Evolutionary conservation across 2,797 vertebrate species (phyloP).

Genomic region (Falco concolor): DNA sequence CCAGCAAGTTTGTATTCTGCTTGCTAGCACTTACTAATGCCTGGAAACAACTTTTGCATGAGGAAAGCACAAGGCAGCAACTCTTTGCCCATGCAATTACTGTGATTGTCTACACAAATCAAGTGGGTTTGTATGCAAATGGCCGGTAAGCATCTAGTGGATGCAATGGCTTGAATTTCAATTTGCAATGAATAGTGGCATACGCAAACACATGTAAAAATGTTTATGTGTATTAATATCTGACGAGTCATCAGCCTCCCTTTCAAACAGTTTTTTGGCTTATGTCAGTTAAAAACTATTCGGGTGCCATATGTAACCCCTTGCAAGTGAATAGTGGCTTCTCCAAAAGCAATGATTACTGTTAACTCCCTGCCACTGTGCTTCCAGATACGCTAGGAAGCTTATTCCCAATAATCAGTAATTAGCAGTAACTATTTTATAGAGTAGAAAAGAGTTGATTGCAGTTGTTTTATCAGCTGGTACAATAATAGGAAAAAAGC

Average conservation of each 20-base stretch:
- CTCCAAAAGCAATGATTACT: constrained; percentile 1
- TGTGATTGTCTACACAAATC: constrained; percentile 46
- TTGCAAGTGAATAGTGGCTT: constrained; percentile 15
- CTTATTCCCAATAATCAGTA: constrained; percentile 61
- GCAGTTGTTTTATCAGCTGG: constrained; percentile 59
- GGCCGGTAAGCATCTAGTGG: neutral
- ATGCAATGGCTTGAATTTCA: constrained; percentile 24
- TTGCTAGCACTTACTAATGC: neutral
- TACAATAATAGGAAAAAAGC: constrained; percentile 27
- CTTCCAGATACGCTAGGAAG: constrained; percentile 32
- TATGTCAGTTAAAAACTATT: neutral
- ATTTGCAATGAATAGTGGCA: neutral
- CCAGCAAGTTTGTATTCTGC: neutral
- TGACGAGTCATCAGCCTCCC: constrained; percentile 6
- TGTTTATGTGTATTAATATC: constrained; percentile 24
- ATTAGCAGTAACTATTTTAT: constrained; percentile 62
- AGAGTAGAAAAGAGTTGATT: constrained; percentile 67
- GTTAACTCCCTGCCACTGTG: neutral
- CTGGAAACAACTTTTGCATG: neutral
- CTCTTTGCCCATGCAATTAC: constrained; percentile 42
- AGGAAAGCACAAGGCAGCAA: neutral
- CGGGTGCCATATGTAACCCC: neutral
- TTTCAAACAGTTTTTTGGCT: constrained; percentile 19
- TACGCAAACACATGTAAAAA: neutral
- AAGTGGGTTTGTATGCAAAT: constrained; percentile 51